Conservation (phyloP, 2,113 vertebrate genomes). For the Neopipo cinnamomea region DNA sequence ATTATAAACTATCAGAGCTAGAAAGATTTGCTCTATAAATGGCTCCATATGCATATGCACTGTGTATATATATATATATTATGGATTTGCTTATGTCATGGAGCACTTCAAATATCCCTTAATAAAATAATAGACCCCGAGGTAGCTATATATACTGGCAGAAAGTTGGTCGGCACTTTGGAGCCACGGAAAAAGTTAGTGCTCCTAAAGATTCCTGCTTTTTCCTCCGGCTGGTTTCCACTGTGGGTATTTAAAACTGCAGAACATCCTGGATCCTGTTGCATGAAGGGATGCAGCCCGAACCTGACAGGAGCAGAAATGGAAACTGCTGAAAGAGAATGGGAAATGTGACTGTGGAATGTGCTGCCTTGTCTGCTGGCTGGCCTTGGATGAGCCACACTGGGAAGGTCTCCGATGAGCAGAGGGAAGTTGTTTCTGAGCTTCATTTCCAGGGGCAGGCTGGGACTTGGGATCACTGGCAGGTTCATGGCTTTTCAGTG, state of each 20-base stretch:
- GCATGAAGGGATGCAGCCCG: neutral
- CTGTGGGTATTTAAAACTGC: neutral
- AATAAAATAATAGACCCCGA: slow-evolving; percentile 53
- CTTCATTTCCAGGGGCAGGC: neutral
- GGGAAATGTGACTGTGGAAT: neutral
- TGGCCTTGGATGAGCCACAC: neutral
- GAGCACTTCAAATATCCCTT: slow-evolving; percentile 41
- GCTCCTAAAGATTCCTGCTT: neutral
- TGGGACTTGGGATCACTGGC: neutral
- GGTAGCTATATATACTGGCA: slow-evolving; percentile 28
- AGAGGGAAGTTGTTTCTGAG: neutral
- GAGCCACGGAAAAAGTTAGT: slow-evolving; percentile 10
- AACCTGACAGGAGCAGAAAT: neutral
- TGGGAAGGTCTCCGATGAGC: neutral
- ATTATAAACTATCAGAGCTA: neutral
- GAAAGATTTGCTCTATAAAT: slow-evolving; percentile 25
- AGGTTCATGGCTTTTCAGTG: neutral
- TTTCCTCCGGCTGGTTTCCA: neutral
- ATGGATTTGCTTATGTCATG: slow-evolving; percentile 20
- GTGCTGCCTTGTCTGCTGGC: neutral
- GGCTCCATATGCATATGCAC: neutral
- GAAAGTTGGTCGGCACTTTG: slow-evolving; percentile 17
- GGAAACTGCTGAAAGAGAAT: neutral
- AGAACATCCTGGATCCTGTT: neutral
- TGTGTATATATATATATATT: neutral